A percentile compares a stretch with the other conserved stretches of the same genome.
These are phyloP conservation scores for Phenacoccus solenopsis DNA, from an alignment of 1,140 invertebrate species.

Conservation along the genomic window DNA sequence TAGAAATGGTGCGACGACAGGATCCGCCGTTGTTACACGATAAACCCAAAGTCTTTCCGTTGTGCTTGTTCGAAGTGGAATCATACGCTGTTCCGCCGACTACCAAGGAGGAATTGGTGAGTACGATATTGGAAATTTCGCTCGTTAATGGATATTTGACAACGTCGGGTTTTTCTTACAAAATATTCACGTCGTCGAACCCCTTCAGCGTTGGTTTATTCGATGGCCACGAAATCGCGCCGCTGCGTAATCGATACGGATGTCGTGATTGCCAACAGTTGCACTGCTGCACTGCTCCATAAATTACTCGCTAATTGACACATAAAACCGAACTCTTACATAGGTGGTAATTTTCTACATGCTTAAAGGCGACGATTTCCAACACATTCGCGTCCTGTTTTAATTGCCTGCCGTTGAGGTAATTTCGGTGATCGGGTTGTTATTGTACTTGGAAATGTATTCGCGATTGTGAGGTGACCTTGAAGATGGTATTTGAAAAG, in stretches of 20 bases:
- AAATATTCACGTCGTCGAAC: not conserved
- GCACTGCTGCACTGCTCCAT: not conserved
- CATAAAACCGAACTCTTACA: not conserved
- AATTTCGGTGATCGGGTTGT: too few relatives aligned
- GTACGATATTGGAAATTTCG: conserved; percentile 15
- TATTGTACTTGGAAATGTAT: too few relatives aligned
- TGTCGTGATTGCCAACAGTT: not conserved
- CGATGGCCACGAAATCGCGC: not conserved
- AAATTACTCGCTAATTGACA: not conserved
- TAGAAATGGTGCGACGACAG: conserved; percentile 63
- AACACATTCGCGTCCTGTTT: too few relatives aligned
- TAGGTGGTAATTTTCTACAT: not conserved
- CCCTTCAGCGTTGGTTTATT: not conserved
- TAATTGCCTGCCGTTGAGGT: too few relatives aligned
- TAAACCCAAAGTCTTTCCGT: conserved; percentile 62
- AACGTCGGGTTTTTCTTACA: too few relatives aligned
- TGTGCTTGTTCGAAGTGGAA: conserved; percentile 72
- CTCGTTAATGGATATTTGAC: too few relatives aligned
- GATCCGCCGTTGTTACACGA: conserved; percentile 48
- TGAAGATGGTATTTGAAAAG: too few relatives aligned
- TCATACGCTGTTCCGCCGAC: conserved; percentile 40
- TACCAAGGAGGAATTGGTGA: conserved; percentile 37
- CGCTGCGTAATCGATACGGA: not conserved
- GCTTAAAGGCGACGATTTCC: too few relatives aligned
- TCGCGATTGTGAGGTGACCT: too few relatives aligned